These are phyloP conservation scores for Xerus inauris DNA, from an alignment of 2,113 vertebrate species.

Conservation along the genomic window DNA sequence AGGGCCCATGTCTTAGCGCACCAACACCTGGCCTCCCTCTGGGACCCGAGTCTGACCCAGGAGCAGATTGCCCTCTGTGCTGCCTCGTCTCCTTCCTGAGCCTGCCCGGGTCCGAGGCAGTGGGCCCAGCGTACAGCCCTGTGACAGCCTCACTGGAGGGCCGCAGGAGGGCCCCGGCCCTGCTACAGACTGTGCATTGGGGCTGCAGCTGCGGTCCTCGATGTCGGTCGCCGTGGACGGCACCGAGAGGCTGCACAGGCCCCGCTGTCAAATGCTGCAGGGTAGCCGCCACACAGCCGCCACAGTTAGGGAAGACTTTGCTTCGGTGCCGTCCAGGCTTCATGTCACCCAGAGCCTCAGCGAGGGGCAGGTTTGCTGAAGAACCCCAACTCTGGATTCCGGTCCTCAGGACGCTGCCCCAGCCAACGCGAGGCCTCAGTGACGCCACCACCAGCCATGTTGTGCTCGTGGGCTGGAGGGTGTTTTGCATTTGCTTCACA, in stretches of 20 bases:
- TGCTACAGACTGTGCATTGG: background rate
- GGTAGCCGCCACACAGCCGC: rapidly evolving
- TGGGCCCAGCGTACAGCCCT: background rate
- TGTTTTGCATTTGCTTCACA: background rate
- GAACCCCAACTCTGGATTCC: background rate
- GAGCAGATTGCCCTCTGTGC: background rate
- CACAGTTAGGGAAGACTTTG: background rate
- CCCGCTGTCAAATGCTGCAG: background rate
- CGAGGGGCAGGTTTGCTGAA: rapidly evolving
- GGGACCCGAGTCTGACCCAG: background rate
- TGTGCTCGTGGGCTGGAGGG: background rate
- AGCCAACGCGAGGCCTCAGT: no score
- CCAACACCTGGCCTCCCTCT: background rate
- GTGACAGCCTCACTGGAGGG: background rate
- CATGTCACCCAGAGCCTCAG: rapidly evolving
- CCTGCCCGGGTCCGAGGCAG: background rate
- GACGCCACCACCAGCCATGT: rapidly evolving
- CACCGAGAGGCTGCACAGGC: background rate
- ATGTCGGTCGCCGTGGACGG: background rate
- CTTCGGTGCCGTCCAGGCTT: background rate
- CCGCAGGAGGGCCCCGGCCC: background rate
- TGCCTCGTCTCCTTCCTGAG: background rate
- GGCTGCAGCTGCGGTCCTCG: background rate
- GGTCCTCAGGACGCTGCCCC: no score
- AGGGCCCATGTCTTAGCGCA: background rate